These are phyloP conservation scores for Ctenomys sociabilis DNA, from an alignment of 2,113 vertebrate species.

Conservation along the genomic window DNA sequence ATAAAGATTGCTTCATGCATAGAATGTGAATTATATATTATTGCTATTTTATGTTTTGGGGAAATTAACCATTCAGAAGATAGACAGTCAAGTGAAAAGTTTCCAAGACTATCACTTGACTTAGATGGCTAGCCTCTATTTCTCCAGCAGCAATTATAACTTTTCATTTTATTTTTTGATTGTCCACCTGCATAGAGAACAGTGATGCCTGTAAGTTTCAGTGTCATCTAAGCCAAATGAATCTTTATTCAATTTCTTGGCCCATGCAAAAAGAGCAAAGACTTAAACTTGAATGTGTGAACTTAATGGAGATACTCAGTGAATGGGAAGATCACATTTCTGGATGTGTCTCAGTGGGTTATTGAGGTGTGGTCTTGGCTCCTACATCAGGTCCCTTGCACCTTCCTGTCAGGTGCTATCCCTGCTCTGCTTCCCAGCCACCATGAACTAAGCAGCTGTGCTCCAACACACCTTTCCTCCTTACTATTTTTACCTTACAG, in stretches of 20 bases:
- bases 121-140: neutral
- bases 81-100: neutral
- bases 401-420: neutral
- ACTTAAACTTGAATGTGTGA: neutral
- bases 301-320: neutral
- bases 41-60: neutral
- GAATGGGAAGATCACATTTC: neutral
- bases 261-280: neutral
- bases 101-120: neutral
- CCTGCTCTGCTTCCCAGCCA: neutral
- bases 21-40: neutral
- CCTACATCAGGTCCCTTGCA: neutral
- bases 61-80: slow-evolving; percentile 25
- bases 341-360: neutral
- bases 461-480: neutral
- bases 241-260: neutral
- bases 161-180: neutral
- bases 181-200: neutral
- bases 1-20: neutral
- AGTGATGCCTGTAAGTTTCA: neutral
- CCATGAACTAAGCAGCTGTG: neutral
- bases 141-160: neutral
- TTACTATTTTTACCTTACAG: neutral
- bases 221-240: neutral
- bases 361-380: neutral